Base-by-base conservation (phyloP, 1,140 invertebrate genomes). In the Arion vulgaris region DNA sequence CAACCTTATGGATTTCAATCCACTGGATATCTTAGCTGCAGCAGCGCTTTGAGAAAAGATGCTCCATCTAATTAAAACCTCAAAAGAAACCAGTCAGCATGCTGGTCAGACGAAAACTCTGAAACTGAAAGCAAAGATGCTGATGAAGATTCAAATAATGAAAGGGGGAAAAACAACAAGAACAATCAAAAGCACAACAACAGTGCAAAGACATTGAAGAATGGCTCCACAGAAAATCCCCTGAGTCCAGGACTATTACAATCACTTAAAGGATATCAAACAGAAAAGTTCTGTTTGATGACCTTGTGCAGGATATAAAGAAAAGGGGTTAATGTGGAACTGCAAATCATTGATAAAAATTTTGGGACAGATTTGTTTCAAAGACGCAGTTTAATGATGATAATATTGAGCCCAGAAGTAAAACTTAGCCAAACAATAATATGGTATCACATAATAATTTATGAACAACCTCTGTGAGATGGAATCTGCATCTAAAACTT, bases 11-110 rank as follows among this genome's bases (percentile, higher is more conserved):
- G 86, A 87, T 76, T 90, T 90, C 85, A 90, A 90, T 84, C 88
- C 90, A 68, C 84, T 91, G 68, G 89, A 90, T 78, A 85, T 91
- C 17, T 83, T 91, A 66, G 90, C 90, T 38, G 86, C 88, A 76
- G 88, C 90, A 79, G 90, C 90, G 34, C 88, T 86, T n/a, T 39
- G 78, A 13, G 83, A 81, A 45, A 77, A 71, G 80, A 77, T 49
- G 51, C 76, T 39, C 57, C 49, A 34, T 39, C 76, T 62, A 53
- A 78, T 19, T 19, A 78, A 78, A 36, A 28, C 38, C 26, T 39
- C 71, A 73, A 73, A n/a, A 32, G 5, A 36, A 32, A 32, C 19
- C 71, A n/a, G 76, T 23, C 51, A 41, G 80, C 74, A 57, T 11
- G 9, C 45, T 51, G 51, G 49, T 28, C 28, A 45, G 62, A 34